These are phyloP conservation scores for Podotricha telesiphe DNA, from an alignment of 2,888 invertebrate species.

Conservation along the genomic window DNA sequence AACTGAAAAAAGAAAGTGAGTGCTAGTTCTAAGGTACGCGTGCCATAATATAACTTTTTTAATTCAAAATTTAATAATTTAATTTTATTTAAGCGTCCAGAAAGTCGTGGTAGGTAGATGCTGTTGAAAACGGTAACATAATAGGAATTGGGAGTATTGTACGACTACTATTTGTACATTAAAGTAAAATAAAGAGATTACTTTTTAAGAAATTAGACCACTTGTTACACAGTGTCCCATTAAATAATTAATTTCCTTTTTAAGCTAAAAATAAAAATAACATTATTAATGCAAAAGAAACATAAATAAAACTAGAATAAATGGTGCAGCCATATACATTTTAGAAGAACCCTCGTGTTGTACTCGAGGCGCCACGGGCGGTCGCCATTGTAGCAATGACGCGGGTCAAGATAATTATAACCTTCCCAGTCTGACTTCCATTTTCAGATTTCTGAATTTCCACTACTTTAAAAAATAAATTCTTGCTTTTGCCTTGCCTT, in stretches of 20 bases:
- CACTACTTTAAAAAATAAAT: constrained; percentile 21
- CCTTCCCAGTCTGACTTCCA: constrained; percentile 47
- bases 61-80: no score
- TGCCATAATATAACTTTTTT: no score
- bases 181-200: no score
- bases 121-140: no score
- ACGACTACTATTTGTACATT: no score
- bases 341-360: constrained; percentile 40
- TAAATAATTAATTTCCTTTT: not conserved
- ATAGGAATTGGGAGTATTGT: no score
- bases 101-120: no score
- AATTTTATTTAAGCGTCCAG: no score
- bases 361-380: constrained; percentile 43
- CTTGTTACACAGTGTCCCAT: not conserved
- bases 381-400: constrained; percentile 48
- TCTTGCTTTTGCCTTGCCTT: not conserved
- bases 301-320: constrained; percentile 31
- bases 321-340: constrained; percentile 34
- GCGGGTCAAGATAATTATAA: constrained; percentile 59
- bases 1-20: no score
- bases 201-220: no score
- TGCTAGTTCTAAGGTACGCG: no score
- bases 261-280: not conserved
- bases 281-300: not conserved
- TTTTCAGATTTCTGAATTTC: constrained; percentile 36